Evolutionary conservation across 1,140 invertebrate species (phyloP).

Genomic region (Drosophila arawakana): DNA sequence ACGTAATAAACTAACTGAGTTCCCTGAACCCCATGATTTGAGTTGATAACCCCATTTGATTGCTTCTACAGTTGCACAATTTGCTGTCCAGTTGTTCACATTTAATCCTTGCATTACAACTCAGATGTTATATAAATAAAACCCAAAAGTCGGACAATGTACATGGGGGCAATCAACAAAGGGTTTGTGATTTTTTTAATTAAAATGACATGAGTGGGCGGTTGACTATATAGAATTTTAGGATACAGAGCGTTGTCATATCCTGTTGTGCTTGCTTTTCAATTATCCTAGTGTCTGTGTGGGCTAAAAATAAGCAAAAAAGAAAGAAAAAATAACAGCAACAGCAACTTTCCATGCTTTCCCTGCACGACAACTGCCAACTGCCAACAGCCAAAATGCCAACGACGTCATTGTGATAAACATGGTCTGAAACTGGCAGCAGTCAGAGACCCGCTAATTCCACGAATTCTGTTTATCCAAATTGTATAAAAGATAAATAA

Average conservation of each 20-base stretch:
- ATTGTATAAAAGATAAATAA: slow-evolving; percentile 60
- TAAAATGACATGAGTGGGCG: slow-evolving; percentile 28
- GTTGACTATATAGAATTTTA: neutral
- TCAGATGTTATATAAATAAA: slow-evolving; percentile 64
- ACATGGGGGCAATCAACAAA: slow-evolving; percentile 26
- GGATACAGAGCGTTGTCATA: slow-evolving; percentile 19
- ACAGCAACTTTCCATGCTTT: neutral
- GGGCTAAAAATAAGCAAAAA: slow-evolving; percentile 63
- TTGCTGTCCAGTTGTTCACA: neutral
- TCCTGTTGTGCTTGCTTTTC: slow-evolving; percentile 72
- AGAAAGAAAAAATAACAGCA: slow-evolving; percentile 24
- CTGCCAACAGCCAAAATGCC: slow-evolving; percentile 43
- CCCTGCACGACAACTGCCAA: slow-evolving; percentile 49
- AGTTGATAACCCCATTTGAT: neutral
- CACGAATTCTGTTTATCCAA: slow-evolving; percentile 65
- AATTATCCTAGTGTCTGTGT: slow-evolving; percentile 62
- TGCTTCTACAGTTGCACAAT: slow-evolving; percentile 7
- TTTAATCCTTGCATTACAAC: neutral
- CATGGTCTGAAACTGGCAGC: slow-evolving; percentile 39
- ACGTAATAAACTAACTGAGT: neutral
- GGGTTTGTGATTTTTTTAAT: slow-evolving; percentile 57
- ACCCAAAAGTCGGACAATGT: slow-evolving; percentile 19
- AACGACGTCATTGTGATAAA: slow-evolving; percentile 73
- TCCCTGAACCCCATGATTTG: neutral
- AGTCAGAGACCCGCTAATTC: slow-evolving; percentile 45